Evolutionary conservation across 2,113 vertebrate genomes (phyloP).

Genomic region (Astatotilapia flaviijosephi): DNA sequence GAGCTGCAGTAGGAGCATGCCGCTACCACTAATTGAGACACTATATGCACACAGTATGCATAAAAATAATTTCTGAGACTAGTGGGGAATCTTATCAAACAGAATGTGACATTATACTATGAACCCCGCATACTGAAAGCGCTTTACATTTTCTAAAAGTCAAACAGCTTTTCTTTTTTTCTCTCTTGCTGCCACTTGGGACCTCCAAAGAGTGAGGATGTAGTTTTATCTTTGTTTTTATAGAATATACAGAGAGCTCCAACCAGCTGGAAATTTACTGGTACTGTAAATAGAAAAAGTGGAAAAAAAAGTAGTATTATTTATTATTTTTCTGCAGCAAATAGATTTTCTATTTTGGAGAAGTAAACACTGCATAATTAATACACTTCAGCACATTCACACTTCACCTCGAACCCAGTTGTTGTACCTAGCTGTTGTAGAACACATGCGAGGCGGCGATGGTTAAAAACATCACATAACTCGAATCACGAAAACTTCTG

Average conservation of each 20-base stretch:
- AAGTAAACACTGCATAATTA: not conserved
- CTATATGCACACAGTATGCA: not conserved
- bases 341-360: not conserved
- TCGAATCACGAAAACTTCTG: not conserved
- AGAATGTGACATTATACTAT: not conserved
- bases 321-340: not conserved
- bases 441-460: not conserved
- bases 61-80: not conserved
- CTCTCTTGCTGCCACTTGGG: not conserved
- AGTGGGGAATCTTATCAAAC: not conserved
- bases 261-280: not conserved
- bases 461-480: not conserved
- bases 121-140: not conserved
- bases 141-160: not conserved
- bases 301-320: not conserved
- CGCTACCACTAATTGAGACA: not conserved
- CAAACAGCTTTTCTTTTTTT: not conserved
- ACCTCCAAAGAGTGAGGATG: not conserved
- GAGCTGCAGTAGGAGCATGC: not conserved
- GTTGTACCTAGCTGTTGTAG: not conserved
- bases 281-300: not conserved
- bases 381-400: not conserved
- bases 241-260: not conserved
- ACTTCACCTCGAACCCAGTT: not conserved
- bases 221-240: constrained; percentile 4